Percentiles rank a stretch among this genome's conserved stretches.
Evolutionary conservation across 2,797 vertebrate genomes (phyloP).

Genomic region (Neosalanx taihuensis): DNA sequence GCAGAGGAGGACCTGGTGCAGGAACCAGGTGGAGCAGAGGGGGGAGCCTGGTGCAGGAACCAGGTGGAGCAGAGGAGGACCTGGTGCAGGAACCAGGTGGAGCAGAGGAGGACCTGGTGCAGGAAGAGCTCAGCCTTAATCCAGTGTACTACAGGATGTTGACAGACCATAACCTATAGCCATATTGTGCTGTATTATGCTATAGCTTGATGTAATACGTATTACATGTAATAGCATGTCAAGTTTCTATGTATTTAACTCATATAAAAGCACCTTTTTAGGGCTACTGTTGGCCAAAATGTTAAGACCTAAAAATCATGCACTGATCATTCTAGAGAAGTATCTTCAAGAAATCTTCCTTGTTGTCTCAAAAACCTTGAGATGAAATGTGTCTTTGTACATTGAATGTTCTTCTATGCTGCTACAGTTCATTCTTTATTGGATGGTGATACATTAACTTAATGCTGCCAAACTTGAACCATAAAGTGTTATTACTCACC

Average conservation of each 20-base stretch:
- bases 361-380: too few species aligned
- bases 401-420: not conserved
- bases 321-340: not conserved
- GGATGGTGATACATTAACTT: not conserved
- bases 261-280: not conserved
- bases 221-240: too few species aligned
- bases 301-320: not conserved
- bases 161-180: not conserved
- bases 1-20: too few species aligned
- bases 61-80: too few species aligned
- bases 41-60: too few species aligned
- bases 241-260: not conserved
- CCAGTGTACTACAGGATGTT: not conserved
- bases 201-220: too few species aligned
- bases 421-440: not conserved
- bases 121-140: not conserved
- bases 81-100: too few species aligned
- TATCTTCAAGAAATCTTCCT: not conserved
- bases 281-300: not conserved
- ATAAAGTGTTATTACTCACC: not conserved
- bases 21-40: too few species aligned
- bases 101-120: not conserved
- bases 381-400: too few species aligned
- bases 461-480: not conserved
- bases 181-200: too few species aligned